A percentile compares a stretch with the other conserved stretches of the same genome.
These are phyloP conservation scores for Lonchura striata DNA, from an alignment of 2,113 vertebrate species.

Conservation along the genomic window DNA sequence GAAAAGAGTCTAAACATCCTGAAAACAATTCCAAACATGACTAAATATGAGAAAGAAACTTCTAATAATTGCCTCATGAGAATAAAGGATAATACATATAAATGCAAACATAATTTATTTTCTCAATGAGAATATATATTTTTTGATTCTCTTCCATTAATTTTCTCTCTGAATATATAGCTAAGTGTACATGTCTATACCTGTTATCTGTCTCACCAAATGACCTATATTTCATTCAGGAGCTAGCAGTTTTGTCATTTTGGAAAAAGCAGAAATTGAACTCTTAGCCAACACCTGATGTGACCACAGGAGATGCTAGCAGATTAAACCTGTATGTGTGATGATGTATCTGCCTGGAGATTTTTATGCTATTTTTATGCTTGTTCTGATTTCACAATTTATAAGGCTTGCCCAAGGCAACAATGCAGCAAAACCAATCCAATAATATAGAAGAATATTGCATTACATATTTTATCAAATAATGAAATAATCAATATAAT, in stretches of 20 bases:
- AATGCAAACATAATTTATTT: neutral
- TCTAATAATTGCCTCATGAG: constrained; percentile 30
- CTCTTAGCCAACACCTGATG: constrained; percentile 20
- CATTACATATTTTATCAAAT: neutral
- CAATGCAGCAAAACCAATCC: neutral
- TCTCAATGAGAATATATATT: neutral
- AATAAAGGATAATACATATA: neutral
- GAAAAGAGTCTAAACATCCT: constrained; percentile 69
- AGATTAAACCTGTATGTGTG: neutral
- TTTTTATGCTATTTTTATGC: neutral
- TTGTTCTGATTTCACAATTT: neutral
- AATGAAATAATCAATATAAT: neutral
- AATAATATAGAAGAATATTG: neutral
- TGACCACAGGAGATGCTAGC: neutral
- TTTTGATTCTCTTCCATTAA: neutral
- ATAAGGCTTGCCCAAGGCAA: neutral
- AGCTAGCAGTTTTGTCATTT: neutral
- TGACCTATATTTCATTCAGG: constrained; percentile 8
- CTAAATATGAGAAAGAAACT: constrained; percentile 42
- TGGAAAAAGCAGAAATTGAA: constrained; percentile 14
- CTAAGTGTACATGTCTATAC: neutral
- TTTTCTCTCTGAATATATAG: neutral
- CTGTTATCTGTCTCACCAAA: neutral
- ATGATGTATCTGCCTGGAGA: neutral
- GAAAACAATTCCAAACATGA: constrained; percentile 69